phyloP scores from a whole-genome alignment of 2,888 invertebrate species.

The Diogma glabrata region DNA sequence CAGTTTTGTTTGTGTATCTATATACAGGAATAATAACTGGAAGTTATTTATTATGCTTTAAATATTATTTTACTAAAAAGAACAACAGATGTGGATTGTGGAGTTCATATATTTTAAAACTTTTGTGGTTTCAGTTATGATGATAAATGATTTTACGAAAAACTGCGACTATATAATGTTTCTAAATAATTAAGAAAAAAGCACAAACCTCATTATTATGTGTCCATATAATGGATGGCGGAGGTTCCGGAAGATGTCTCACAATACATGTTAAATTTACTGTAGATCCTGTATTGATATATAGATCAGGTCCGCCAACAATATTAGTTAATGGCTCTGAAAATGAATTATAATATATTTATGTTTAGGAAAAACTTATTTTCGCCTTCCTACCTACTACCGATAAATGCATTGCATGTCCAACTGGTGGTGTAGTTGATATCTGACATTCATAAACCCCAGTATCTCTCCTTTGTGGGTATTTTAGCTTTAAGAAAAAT shows the following conservation, averaged over 20 bases:
- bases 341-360: conserved; percentile 9
- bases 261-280: conserved; percentile 72
- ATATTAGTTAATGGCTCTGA: conserved; percentile 69
- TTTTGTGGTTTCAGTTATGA: too few relatives aligned
- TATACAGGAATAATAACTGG: too few relatives aligned
- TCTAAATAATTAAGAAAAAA: too few relatives aligned
- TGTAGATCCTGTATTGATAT: conserved; percentile 69
- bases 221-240: conserved; percentile 77
- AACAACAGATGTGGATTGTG: too few relatives aligned
- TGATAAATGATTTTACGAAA: too few relatives aligned
- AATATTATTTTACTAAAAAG: too few relatives aligned
- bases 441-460: conserved; percentile 70
- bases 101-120: too few relatives aligned
- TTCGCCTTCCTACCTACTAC: conserved; percentile 50
- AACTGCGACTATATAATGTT: too few relatives aligned
- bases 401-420: conserved; percentile 55
- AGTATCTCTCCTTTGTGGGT: conserved; percentile 69
- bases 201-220: conserved; percentile 66
- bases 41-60: too few relatives aligned
- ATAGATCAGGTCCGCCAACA: conserved; percentile 64
- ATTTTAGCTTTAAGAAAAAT: conserved; percentile 40
- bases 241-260: conserved; percentile 77
- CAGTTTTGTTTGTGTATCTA: too few relatives aligned
- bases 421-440: conserved; percentile 62
- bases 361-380: conserved; percentile 19